Base-by-base conservation (phyloP, 2,888 invertebrate species). In the Ornithoptera priamus region DNA sequence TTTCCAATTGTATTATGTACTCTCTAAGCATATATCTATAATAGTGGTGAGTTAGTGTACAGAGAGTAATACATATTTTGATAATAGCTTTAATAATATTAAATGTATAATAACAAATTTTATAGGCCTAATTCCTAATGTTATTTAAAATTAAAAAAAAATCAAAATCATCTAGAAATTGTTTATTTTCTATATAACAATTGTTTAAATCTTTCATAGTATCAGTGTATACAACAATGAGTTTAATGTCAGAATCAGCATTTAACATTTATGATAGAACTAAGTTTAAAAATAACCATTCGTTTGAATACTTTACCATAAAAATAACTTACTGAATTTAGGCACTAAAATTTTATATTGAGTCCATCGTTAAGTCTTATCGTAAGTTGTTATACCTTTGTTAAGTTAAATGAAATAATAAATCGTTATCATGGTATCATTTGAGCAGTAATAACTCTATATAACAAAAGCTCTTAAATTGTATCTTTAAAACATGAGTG, bases 351-450 rank as follows among this genome's bases (percentile, higher is more conserved):
- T 57, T 20, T 64, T 56, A 36, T 24, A 50, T 63, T 64, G 18
- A 56, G 36, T 57, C 36, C 64, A 64, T 56, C 36, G 36, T 36
- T 36, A 56, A 18, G n/a, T 57, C 36, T 39, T 39, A 56, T 64
- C 24, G 4, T 50, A 22, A 20, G 50, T n/a, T 3, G 39, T n/a
- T 46, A 42, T 39, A 18, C 17, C 36, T 36, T 18, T 24, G 24
- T 58, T 24, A 58, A 58, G 15, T 20, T 58, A 58, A 22, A 58
- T 24, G 10, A 58, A 24, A 17, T 58, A 22, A 50, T 39, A 15
- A 18, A 17, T 50, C 18, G 50, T 2, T 50, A 50, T 50, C 50
- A 50, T 50, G 5, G 18, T 15, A 50, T 50, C 15, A 17, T 50
- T 50, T 50, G 17, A 50, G 18, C 12, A 17, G 18, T 50, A 50